These are phyloP conservation scores for Cheirogaleus medius DNA, from an alignment of 2,113 vertebrate genomes.

Conservation along the genomic window DNA sequence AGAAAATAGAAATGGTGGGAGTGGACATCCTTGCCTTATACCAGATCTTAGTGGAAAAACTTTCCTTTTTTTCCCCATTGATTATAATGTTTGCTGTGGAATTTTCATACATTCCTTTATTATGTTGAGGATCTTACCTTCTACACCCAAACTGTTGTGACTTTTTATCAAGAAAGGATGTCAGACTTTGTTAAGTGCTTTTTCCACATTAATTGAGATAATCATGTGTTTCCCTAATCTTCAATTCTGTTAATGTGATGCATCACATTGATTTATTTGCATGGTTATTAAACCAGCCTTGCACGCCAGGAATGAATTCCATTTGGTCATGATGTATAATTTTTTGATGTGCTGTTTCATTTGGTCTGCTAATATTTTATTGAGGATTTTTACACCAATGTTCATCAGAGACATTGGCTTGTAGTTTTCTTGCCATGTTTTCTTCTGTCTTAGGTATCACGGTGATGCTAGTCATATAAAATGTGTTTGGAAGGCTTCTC, in stretches of 20 bases:
- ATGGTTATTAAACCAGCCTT: background rate
- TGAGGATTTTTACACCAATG: background rate
- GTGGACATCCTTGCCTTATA: background rate
- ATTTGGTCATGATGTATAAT: background rate
- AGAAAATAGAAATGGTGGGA: background rate
- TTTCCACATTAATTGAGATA: background rate
- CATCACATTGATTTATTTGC: background rate
- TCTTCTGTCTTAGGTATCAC: background rate
- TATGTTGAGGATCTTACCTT: background rate
- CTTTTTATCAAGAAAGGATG: background rate
- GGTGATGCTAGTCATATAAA: background rate
- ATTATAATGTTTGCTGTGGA: background rate
- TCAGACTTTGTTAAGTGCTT: background rate
- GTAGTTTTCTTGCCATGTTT: background rate
- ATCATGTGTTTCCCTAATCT: background rate
- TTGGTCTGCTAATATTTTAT: background rate
- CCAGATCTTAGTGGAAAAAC: background rate
- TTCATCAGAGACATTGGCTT: background rate
- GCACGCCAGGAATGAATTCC: background rate
- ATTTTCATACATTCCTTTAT: background rate
- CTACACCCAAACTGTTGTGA: background rate
- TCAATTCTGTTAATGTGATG: background rate
- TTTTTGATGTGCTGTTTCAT: background rate
- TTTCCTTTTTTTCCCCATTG: background rate
- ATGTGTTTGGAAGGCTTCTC: background rate